phyloP scores from a whole-genome alignment of 2,113 vertebrate genomes.

The Aviceda subcristata region DNA sequence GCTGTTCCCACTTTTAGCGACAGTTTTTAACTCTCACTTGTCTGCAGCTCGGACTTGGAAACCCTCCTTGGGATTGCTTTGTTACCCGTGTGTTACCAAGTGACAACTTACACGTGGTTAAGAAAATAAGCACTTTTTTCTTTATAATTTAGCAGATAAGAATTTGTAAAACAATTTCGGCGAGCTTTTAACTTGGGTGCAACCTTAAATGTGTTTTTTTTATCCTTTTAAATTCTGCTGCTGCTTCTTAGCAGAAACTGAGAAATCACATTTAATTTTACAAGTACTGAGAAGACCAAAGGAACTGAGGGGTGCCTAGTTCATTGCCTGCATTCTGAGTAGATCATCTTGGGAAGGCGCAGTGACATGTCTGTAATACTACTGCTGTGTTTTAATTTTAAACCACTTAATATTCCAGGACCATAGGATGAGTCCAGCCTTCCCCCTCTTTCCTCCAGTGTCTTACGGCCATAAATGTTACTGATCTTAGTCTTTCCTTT shows the following conservation, averaged over 20 bases:
- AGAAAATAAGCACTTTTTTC: rapidly evolving
- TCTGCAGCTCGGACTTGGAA: not conserved
- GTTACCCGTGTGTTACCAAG: not conserved
- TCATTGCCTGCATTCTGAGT: not conserved
- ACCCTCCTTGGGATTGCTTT: not conserved
- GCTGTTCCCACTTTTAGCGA: no score
- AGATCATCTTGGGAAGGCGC: not conserved
- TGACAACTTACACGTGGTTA: rapidly evolving
- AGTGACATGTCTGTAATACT: not conserved
- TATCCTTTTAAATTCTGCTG: not conserved
- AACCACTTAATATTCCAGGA: not conserved
- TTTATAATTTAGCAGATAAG: not conserved
- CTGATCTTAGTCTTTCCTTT: not conserved
- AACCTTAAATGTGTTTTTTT: not conserved
- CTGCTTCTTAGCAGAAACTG: not conserved
- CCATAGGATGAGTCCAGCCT: not conserved
- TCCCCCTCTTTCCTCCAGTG: not conserved
- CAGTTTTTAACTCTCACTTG: not conserved
- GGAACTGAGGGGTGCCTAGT: not conserved
- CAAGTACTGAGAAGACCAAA: not conserved
- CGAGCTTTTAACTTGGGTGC: not conserved
- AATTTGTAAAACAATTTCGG: not conserved
- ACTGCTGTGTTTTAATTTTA: not conserved
- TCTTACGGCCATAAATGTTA: not conserved
- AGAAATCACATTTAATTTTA: not conserved